A percentile compares a stretch with the other conserved stretches of the same genome.
phyloP scores from a whole-genome alignment of 2,888 invertebrate species.

The Netelia fuscicornis region DNA sequence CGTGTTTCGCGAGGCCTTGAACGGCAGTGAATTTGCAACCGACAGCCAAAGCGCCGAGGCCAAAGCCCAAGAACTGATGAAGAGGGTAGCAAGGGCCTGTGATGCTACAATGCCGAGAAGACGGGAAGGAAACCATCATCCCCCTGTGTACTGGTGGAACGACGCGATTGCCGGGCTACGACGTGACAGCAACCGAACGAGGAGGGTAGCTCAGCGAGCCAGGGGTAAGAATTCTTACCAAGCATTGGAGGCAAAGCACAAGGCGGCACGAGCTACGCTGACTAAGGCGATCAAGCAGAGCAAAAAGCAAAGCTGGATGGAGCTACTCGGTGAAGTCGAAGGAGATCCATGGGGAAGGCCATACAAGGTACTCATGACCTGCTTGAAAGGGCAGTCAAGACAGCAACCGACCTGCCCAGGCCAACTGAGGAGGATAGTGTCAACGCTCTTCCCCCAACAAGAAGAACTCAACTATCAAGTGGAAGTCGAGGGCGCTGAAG shows the following conservation, averaged over 20 bases:
- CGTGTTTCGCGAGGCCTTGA: constrained; percentile 5
- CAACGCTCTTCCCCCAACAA: constrained; percentile 65
- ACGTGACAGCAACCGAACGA: constrained; percentile 30
- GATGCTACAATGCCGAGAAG: constrained; percentile 64
- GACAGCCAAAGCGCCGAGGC: not conserved
- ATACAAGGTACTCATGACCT: constrained; percentile 55
- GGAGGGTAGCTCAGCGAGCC: constrained; percentile 23
- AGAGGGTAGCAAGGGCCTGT: constrained; percentile 53
- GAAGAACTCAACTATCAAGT: not conserved
- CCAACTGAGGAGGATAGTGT: constrained; percentile 60
- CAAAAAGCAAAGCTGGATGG: constrained; percentile 26
- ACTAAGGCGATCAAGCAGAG: constrained; percentile 44
- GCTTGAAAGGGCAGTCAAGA: constrained; percentile 14
- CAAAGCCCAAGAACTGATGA: constrained; percentile 29
- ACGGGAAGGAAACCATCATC: constrained; percentile 6
- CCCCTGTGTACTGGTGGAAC: constrained; percentile 63
- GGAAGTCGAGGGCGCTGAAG: not conserved
- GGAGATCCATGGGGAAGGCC: constrained; percentile 55
- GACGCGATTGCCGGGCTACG: constrained; percentile 46
- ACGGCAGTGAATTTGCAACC: constrained; percentile 1
- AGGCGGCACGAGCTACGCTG: constrained; percentile 13
- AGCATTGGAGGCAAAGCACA: not conserved
- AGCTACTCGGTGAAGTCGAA: constrained; percentile 41
- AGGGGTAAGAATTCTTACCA: not conserved
- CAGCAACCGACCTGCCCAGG: constrained; percentile 55